These are phyloP conservation scores for Nycteola revayana DNA, from an alignment of 2,888 invertebrate genomes.

Conservation along the genomic window DNA sequence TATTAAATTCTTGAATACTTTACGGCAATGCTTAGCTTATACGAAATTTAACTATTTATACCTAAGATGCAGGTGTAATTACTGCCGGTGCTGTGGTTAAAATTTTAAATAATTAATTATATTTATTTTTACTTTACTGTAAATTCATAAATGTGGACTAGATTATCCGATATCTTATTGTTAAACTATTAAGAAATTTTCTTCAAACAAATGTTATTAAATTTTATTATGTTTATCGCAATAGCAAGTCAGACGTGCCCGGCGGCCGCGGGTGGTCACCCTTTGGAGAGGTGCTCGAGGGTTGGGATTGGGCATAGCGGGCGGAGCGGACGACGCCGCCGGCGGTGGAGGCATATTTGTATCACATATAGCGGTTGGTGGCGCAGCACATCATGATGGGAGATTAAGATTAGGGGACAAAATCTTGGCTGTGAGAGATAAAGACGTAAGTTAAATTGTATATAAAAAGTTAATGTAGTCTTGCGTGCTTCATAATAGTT, in stretches of 20 bases:
- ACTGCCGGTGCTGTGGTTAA: too few species aligned
- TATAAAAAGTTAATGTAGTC: too few species aligned
- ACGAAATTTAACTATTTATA: too few species aligned
- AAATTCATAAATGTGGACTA: too few species aligned
- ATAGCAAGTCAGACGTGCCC: slow-evolving; percentile 70
- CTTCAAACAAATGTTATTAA: background rate
- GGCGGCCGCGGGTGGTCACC: slow-evolving; percentile 69
- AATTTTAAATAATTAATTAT: too few species aligned
- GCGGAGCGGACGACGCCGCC: slow-evolving; percentile 73
- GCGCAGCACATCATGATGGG: slow-evolving; percentile 74
- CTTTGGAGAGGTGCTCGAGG: slow-evolving; percentile 73
- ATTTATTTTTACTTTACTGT: too few species aligned
- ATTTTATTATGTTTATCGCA: slow-evolving; percentile 17
- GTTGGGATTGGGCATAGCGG: slow-evolving; percentile 72
- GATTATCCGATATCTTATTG: too few species aligned
- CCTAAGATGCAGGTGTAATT: too few species aligned
- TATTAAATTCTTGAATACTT: too few species aligned
- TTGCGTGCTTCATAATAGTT: too few species aligned
- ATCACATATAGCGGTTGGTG: slow-evolving; percentile 75
- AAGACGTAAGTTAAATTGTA: slow-evolving; percentile 57
- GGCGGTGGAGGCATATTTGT: slow-evolving; percentile 76
- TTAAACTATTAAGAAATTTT: too few species aligned
- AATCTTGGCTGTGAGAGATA: slow-evolving; percentile 75
- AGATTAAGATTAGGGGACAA: slow-evolving; percentile 76
- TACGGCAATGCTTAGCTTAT: too few species aligned